These are phyloP conservation scores for Glyptemys insculpta DNA, from an alignment of 2,797 vertebrate species.

Conservation along the genomic window DNA sequence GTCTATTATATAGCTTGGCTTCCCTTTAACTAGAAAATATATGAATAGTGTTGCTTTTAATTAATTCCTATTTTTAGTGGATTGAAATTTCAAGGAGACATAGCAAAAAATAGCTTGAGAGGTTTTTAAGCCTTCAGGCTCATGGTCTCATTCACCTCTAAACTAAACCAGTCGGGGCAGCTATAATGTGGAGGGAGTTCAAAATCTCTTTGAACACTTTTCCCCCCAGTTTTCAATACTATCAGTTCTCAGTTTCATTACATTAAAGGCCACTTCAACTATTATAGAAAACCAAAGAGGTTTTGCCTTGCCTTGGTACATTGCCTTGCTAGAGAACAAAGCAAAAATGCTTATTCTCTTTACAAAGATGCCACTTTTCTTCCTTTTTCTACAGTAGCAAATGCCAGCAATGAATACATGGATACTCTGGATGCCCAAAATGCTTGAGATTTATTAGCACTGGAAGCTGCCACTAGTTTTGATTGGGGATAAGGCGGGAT, in stretches of 20 bases:
- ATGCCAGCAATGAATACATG: background rate
- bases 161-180: background rate
- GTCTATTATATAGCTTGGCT: background rate
- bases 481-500: background rate
- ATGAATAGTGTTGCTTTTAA: background rate
- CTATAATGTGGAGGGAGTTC: background rate
- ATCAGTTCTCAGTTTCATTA: background rate
- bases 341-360: background rate
- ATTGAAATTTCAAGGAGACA: background rate
- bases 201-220: background rate
- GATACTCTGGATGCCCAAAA: background rate
- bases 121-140: background rate
- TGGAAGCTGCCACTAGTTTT: background rate
- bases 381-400: background rate
- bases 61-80: background rate
- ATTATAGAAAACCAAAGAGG: background rate
- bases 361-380: background rate
- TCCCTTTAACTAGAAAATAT: background rate
- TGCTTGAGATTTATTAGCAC: background rate
- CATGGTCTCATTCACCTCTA: background rate
- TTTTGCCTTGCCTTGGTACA: background rate
- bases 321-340: background rate
- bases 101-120: background rate
- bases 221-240: background rate
- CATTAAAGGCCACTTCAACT: background rate